These are phyloP conservation scores for Umimayanthus kanabou DNA, from an alignment of 92 coral and sea anemone genomes.

Conservation along the genomic window DNA sequence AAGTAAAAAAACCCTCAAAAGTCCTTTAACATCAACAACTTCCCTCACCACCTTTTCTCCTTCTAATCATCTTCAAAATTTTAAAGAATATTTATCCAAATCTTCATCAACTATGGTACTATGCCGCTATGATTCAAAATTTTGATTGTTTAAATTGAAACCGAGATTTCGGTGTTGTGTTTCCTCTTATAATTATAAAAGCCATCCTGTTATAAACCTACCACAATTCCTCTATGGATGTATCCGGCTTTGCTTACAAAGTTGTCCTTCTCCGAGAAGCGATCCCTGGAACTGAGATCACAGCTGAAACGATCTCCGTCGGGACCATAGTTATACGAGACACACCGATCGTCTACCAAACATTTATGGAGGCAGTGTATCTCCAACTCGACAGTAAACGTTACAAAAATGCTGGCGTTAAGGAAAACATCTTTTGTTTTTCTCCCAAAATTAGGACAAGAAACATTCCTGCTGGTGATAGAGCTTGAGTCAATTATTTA, in stretches of 20 bases:
- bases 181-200: too few relatives aligned
- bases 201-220: neutral
- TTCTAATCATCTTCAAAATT: too few relatives aligned
- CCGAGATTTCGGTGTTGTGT: too few relatives aligned
- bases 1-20: too few relatives aligned
- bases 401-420: neutral
- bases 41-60: too few relatives aligned
- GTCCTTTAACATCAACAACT: too few relatives aligned
- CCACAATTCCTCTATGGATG: conserved; percentile 5
- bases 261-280: neutral
- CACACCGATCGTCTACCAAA: neutral
- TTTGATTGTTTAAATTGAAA: too few relatives aligned
- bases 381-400: neutral
- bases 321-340: neutral
- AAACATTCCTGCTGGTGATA: neutral
- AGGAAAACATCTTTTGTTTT: neutral
- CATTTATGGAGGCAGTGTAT: neutral
- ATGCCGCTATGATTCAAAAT: too few relatives aligned
- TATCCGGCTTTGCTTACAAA: neutral
- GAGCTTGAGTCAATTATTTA: too few relatives aligned
- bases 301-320: neutral
- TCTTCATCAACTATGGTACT: too few relatives aligned
- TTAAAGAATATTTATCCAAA: too few relatives aligned
- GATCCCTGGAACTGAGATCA: neutral
- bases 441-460: neutral